Conservation (phyloP, 2,113 vertebrate genomes). For the Mungos mungo region DNA sequence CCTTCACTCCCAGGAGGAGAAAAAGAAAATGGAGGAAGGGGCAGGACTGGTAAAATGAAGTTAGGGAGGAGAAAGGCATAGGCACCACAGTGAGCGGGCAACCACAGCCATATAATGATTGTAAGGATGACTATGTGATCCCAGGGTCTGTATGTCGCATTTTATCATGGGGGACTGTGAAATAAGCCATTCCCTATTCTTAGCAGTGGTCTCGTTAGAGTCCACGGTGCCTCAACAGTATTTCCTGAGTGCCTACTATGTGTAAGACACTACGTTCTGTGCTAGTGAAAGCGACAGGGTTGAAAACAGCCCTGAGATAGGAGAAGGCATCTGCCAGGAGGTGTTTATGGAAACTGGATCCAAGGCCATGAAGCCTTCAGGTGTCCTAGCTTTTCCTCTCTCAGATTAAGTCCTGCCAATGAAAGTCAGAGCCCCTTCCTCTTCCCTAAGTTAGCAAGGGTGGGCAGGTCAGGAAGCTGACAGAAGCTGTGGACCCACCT, state of each 20-base stretch:
- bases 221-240: neutral
- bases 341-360: neutral
- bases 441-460: neutral
- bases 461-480: neutral
- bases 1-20: neutral
- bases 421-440: neutral
- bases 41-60: neutral
- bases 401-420: neutral
- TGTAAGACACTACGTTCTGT: neutral
- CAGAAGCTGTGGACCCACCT: neutral
- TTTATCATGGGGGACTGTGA: neutral
- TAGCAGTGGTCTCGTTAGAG: neutral
- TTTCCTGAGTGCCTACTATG: neutral
- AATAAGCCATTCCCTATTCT: neutral
- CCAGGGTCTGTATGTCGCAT: neutral
- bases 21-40: neutral
- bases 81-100: fast-evolving
- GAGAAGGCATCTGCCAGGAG: neutral
- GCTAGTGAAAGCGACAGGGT: neutral
- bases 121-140: fast-evolving
- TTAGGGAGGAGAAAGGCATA: neutral
- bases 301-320: neutral
- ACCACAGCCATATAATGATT: neutral
- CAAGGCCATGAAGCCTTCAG: too few relatives aligned
- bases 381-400: neutral